Evolutionary conservation across 2,113 vertebrate species (phyloP), one percentile per base, ranked within the genome.

Genomic region (Melospiza georgiana): DNA sequence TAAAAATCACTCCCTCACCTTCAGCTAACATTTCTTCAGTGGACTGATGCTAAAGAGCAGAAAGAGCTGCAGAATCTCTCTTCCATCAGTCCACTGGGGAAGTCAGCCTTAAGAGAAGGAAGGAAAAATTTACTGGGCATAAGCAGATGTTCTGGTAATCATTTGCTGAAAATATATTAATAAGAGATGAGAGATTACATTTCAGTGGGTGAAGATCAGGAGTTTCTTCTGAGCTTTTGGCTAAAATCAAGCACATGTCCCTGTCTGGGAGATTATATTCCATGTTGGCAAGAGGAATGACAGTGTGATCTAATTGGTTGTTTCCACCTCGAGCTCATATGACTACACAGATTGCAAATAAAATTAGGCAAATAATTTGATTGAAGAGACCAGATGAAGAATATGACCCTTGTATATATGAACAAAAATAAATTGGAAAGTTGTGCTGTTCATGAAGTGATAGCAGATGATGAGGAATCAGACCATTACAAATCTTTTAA

Each of bases 141-240:
- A 14, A 95, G 85, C 90, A 97, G 90, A 93, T 96, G 74, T 87
- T 94, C 81, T 80, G 75, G 89, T 87, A 93, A 94, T 93, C 75
- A 95, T 94, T 37, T 83, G 30, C 61, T 90, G 89, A 87, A 95
- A 91, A 93, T 25, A 31, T 49, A 94, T 91, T 94, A 95, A 87
- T 65, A 94, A 82, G 89, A 95, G 90, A 95, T 94, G 87, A 97
- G 87, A 91, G 54, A 84, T 95, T 90, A 69, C 63, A 94, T 95
- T 89, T 93, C 95, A 95, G 61, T 57, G 73, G 41, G 61, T 90
- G 69, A 95, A 67, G 63, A 89, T 90, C 67, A 76, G 71, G 82
- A 93, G 67, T 39, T 75, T 66, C 84, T 84, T 72, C 62, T 90
- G 62, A 77, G 61, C 35, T 88, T 93, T 93, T 88, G 83, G 90